Conservation (phyloP, 2,888 invertebrate genomes). For the Nematopogon swammerdamellus region DNA sequence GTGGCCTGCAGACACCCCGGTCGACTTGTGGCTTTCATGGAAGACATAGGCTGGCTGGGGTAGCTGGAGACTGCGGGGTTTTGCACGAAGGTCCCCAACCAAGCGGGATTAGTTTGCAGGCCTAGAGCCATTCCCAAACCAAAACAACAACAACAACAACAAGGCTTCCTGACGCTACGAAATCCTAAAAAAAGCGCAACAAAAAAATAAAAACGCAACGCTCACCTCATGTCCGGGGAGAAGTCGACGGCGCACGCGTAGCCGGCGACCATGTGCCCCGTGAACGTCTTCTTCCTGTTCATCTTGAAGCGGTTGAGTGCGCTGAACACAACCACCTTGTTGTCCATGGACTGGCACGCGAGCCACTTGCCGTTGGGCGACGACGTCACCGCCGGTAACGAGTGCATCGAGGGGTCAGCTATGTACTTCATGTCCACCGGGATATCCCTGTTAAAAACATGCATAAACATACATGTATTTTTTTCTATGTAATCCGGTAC, state of each 20-base stretch:
- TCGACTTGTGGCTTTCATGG: too few relatives aligned
- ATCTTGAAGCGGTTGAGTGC: constrained; percentile 96
- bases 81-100: too few relatives aligned
- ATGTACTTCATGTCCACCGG: constrained; percentile 99
- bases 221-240: constrained; percentile 95
- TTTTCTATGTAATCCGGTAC: too few relatives aligned
- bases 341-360: constrained; percentile 99
- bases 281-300: constrained; percentile 96
- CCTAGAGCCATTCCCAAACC: too few relatives aligned
- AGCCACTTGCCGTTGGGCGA: constrained; percentile 99
- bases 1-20: too few relatives aligned
- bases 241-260: constrained; percentile 97
- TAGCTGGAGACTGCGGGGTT: too few relatives aligned
- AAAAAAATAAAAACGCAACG: too few relatives aligned
- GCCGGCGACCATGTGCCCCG: constrained; percentile 99
- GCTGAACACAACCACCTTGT: constrained; percentile 97
- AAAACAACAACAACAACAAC: too few relatives aligned
- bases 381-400: constrained; percentile 93
- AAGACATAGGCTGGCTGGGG: too few relatives aligned
- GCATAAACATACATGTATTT: background rate
- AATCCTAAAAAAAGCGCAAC: too few relatives aligned
- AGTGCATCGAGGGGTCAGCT: constrained; percentile 99
- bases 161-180: too few relatives aligned
- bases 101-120: too few relatives aligned
- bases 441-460: constrained; percentile 61